Evolutionary conservation across 2,888 invertebrate species (phyloP).

Genomic region (Lasioglossum pauxillum): DNA sequence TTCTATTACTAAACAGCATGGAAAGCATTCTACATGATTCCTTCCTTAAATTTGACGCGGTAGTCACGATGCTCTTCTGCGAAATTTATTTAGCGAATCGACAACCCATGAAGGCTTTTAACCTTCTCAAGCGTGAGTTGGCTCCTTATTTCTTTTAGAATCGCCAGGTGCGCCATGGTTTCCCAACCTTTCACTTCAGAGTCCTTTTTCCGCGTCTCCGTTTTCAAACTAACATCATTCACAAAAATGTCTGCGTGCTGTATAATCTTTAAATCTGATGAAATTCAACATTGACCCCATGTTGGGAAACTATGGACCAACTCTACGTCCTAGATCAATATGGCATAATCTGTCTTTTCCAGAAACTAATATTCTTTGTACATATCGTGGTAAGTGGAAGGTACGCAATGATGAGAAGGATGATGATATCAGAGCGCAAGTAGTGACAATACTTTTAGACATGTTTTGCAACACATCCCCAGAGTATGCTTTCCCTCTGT

Average conservation of each 20-base stretch:
- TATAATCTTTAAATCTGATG: background rate
- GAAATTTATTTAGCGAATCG: conserved; percentile 79
- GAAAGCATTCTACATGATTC: conserved; percentile 33
- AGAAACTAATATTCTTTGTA: conserved; percentile 72
- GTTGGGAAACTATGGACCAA: conserved; percentile 5
- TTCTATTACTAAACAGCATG: conserved; percentile 67
- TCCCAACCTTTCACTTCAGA: background rate
- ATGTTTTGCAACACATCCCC: conserved; percentile 63
- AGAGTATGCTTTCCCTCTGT: conserved; percentile 71
- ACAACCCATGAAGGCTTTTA: conserved; percentile 73
- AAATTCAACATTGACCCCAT: background rate
- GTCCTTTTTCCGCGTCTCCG: background rate
- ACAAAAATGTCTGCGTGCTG: background rate
- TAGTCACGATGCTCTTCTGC: conserved; percentile 71
- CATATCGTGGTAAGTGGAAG: conserved; percentile 70
- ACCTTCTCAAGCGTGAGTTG: conserved; percentile 77
- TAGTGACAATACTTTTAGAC: conserved; percentile 72
- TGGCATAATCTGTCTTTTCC: conserved; percentile 55
- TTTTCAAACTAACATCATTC: background rate
- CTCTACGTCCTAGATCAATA: background rate
- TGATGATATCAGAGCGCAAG: conserved; percentile 63
- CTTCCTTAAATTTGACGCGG: conserved; percentile 64
- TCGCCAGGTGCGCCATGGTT: background rate
- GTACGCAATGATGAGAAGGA: conserved; percentile 63
- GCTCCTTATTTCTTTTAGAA: background rate